A percentile compares a stretch with the other conserved stretches of the same genome.
These are phyloP conservation scores for Gorsachius magnificus DNA, from an alignment of 2,797 vertebrate genomes.

Conservation along the genomic window DNA sequence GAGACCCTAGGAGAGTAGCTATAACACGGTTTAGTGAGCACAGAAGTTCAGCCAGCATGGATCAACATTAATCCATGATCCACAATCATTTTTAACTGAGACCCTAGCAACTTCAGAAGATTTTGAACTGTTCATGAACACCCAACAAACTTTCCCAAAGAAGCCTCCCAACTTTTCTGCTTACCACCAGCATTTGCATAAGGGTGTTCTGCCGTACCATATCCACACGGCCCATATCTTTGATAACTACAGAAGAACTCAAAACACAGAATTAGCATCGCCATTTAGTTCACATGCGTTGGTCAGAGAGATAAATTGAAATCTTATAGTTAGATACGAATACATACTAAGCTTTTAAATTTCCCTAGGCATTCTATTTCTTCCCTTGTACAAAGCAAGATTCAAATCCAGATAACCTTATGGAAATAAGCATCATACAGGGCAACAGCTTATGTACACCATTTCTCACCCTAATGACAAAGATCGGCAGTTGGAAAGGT, in stretches of 20 bases:
- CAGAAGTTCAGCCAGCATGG: background rate
- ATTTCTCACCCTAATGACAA: constrained; percentile 2
- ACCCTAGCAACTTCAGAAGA: background rate
- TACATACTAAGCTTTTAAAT: no score
- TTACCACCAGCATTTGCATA: background rate
- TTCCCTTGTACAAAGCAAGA: background rate
- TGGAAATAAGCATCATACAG: background rate
- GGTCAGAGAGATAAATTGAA: background rate
- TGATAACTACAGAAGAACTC: background rate
- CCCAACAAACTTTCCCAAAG: background rate
- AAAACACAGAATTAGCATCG: background rate
- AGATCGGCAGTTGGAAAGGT: constrained; percentile 37
- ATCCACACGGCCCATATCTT: background rate
- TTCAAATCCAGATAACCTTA: background rate
- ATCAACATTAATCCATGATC: background rate
- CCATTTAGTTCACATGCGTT: background rate
- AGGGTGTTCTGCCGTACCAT: background rate
- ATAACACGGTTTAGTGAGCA: background rate
- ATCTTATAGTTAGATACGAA: no score
- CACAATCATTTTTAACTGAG: background rate
- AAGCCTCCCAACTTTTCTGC: background rate
- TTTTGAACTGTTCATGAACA: background rate
- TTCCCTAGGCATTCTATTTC: background rate
- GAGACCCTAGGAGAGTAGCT: background rate
- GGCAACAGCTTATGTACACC: background rate